Percentiles rank a stretch among this genome's conserved stretches.
Evolutionary conservation across 2,797 vertebrate genomes (phyloP).

Genomic region (Rhabdophis nuchalis): DNA sequence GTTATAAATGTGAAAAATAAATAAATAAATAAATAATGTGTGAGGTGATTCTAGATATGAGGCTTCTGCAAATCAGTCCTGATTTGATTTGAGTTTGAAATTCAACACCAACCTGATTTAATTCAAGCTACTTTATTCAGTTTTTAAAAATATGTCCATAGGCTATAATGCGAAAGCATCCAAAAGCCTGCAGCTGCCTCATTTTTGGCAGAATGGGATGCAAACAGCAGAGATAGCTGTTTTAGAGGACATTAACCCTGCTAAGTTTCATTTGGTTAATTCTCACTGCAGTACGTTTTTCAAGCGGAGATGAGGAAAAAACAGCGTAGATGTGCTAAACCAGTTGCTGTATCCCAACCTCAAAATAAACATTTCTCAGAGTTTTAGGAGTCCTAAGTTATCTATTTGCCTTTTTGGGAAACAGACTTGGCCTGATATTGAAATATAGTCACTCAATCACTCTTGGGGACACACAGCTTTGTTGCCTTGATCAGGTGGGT

Average conservation of each 20-base stretch:
- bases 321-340: not conserved
- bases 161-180: not conserved
- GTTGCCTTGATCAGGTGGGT: not conserved
- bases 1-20: too few species aligned
- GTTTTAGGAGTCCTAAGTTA: not conserved
- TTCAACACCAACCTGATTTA: not conserved
- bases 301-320: not conserved
- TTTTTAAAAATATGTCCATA: not conserved
- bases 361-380: not conserved
- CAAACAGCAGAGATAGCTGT: not conserved
- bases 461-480: not conserved
- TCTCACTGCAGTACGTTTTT: not conserved
- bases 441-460: not conserved
- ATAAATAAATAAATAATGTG: too few species aligned
- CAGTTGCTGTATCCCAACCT: not conserved
- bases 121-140: not conserved
- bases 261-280: not conserved
- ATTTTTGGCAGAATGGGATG: not conserved
- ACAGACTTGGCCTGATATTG: not conserved
- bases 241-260: not conserved
- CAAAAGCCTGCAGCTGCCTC: not conserved
- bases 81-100: not conserved
- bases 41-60: conserved; percentile 27
- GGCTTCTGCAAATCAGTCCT: not conserved
- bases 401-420: not conserved